A percentile compares a stretch with the other conserved stretches of the same genome.
Evolutionary conservation across 1,140 invertebrate species (phyloP).

Genomic region (Philopotamus ludificatus): DNA sequence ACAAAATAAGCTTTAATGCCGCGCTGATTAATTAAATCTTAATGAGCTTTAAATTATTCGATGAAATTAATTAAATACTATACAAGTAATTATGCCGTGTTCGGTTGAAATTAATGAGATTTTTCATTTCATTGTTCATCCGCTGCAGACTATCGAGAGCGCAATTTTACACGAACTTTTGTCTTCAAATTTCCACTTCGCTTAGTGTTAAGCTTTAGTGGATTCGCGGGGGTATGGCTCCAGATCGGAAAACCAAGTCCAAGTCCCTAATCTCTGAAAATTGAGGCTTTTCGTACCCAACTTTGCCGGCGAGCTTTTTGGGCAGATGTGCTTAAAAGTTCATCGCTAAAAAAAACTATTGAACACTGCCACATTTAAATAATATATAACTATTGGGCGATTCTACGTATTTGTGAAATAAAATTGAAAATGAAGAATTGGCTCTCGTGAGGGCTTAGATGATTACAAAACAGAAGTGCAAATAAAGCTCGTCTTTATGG

Average conservation of each 20-base stretch:
- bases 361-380: too few species aligned
- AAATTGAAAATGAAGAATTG: too few species aligned
- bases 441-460: too few species aligned
- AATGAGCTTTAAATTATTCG: background rate
- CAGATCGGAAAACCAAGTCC: background rate
- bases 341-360: too few species aligned
- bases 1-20: too few species aligned
- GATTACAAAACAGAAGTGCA: too few species aligned
- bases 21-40: background rate
- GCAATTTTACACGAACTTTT: background rate
- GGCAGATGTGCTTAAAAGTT: slow-evolving; percentile 25
- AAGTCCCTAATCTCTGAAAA: slow-evolving; percentile 30
- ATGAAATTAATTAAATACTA: background rate
- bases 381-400: too few species aligned
- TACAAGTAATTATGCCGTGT: background rate
- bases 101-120: background rate
- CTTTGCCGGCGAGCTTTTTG: background rate
- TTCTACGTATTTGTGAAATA: too few species aligned
- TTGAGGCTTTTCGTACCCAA: slow-evolving; percentile 25
- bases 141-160: background rate
- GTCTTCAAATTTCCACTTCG: slow-evolving; percentile 25
- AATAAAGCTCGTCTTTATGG: too few species aligned
- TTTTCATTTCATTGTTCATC: background rate
- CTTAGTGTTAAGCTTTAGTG: slow-evolving; percentile 21
- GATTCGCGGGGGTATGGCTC: slow-evolving; percentile 11